Percentiles rank a stretch among this genome's conserved stretches.
These are phyloP conservation scores for Stercorarius parasiticus DNA, from an alignment of 2,113 vertebrate genomes.

Conservation along the genomic window DNA sequence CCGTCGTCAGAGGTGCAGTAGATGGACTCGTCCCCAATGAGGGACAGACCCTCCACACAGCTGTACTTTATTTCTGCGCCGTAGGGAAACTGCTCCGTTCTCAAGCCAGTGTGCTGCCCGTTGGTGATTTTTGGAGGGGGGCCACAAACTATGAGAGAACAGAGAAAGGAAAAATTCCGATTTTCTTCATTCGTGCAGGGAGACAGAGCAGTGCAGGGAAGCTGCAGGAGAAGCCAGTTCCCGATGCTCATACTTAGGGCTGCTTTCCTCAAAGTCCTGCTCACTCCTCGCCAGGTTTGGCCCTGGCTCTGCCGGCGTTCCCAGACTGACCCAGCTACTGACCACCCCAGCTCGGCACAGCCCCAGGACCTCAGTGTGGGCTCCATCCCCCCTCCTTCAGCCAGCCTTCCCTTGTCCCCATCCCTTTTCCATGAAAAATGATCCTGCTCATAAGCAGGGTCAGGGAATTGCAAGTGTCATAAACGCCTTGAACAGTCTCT, in stretches of 20 bases:
- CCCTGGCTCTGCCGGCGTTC: background rate
- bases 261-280: background rate
- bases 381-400: background rate
- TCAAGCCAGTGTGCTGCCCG: background rate
- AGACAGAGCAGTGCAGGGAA: background rate
- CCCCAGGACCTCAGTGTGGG: rapidly evolving
- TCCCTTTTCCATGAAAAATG: background rate
- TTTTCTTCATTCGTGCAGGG: rapidly evolving
- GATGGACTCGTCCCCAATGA: background rate
- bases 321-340: background rate
- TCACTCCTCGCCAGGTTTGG: background rate
- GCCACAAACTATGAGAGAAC: background rate
- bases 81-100: background rate
- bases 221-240: background rate
- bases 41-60: background rate
- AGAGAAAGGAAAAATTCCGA: background rate
- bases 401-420: background rate
- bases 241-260: rapidly evolving
- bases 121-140: background rate
- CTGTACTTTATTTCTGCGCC: background rate
- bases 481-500: background rate
- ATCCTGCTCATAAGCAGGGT: background rate
- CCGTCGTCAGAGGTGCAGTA: background rate
- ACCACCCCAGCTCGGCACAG: rapidly evolving
- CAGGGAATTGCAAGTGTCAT: rapidly evolving